Base-by-base conservation (phyloP, 2,797 vertebrate genomes). In the Pangasius sanitwongsei region DNA sequence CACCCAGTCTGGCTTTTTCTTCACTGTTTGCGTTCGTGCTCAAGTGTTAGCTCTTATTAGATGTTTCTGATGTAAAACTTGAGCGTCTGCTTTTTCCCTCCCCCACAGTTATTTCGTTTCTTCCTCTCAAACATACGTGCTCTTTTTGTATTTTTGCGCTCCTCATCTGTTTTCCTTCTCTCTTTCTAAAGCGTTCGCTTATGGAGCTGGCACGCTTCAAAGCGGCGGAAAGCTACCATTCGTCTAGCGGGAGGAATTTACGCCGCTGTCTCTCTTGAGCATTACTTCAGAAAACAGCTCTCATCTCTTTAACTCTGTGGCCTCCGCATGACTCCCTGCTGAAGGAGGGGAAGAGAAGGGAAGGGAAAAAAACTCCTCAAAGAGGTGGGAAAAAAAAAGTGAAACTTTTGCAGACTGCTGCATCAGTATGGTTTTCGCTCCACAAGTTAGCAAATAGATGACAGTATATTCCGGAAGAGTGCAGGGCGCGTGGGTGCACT, bases 271-370 rank as follows among this genome's bases (percentile, higher is more conserved):
- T 96, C 95, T 96, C 91, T 91, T 87, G 94, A 96, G 94, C 90
- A 87, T 92, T 93, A 91, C 95, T 96, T 96, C 95, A 96, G 93
- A 96, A 94, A 94, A 92, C 88, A 74, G 25, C 93, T 93, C 91
- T 93, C 94, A 95, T 95, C 94, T 94, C 95, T 96, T 96, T 94
- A 95, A 95, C 96, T 95, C 95, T 94, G 94, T 96, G 96, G 94
- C 95, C 96, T 94, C 95, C 93, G 89, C 90, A 88, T 96, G 95
- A 95, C 95, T 95, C 95, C 92, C 85, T 72, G 92, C 92, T 94
- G 94, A 92, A 93, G 67, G 92, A 91, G 93, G 88, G 86, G 88
- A 90, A 75, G 86, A 65, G 90, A 92, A 93, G 88, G 91, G 90
- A 88, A 87, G 89, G 88, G 92, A 85, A 37, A 85, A 48, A 37